These are phyloP conservation scores for Ploceus nigricollis DNA, from an alignment of 2,113 vertebrate genomes.

Conservation along the genomic window DNA sequence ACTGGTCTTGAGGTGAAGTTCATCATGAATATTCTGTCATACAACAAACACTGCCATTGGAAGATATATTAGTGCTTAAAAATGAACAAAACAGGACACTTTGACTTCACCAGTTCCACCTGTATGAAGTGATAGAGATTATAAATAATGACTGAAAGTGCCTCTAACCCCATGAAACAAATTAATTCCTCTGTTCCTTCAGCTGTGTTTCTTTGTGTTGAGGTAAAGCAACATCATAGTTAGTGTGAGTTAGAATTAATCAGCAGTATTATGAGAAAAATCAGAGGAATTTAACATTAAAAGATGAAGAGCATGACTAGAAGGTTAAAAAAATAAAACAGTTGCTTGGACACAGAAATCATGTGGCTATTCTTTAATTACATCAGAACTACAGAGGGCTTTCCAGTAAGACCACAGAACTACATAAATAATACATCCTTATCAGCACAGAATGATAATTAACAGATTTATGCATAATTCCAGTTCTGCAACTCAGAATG, in stretches of 20 bases:
- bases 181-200: neutral
- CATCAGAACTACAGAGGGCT: neutral
- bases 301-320: neutral
- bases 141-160: neutral
- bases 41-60: neutral
- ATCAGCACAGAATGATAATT: neutral
- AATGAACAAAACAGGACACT: neutral
- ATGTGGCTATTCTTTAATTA: conserved; percentile 14
- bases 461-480: neutral
- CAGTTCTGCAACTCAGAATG: neutral
- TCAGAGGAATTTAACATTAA: neutral
- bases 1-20: neutral
- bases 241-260: neutral
- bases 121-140: neutral
- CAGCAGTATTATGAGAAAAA: neutral
- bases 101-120: neutral
- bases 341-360: neutral
- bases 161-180: neutral
- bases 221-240: neutral
- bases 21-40: neutral
- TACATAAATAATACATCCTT: neutral
- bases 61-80: neutral
- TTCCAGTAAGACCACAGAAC: neutral
- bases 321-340: neutral
- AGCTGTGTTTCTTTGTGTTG: neutral